A percentile compares a stretch with the other conserved stretches of the same genome.
Evolutionary conservation across 23 tunicate species (phyloP).

Genomic region (Clavelina lepadiformis): DNA sequence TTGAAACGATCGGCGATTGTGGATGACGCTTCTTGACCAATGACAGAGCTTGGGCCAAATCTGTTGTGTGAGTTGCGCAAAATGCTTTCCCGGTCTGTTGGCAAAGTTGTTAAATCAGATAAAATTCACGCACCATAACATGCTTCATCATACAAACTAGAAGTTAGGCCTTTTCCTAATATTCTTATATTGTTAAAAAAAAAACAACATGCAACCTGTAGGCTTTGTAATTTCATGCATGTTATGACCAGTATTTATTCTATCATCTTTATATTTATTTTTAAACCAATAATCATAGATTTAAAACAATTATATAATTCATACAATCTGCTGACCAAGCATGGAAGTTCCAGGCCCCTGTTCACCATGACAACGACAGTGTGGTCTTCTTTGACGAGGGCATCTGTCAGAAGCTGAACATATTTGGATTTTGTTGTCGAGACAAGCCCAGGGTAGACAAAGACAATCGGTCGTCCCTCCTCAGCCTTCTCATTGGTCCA

Average conservation of each 20-base stretch:
- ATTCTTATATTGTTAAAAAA: no score
- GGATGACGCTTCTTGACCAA: conserved; percentile 42
- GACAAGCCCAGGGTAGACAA: conserved; percentile 73
- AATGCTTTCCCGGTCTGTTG: conserved; percentile 93
- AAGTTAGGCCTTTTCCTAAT: no score
- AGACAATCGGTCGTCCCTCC: conserved; percentile 41
- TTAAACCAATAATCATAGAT: background rate
- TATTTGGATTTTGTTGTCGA: conserved; percentile 52
- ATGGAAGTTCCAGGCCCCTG: conserved; percentile 67
- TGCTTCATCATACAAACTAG: no score
- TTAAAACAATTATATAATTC: background rate
- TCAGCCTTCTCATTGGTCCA: conserved; percentile 45
- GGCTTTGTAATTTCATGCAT: no score
- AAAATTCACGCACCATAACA: no score
- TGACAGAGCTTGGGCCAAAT: conserved; percentile 44
- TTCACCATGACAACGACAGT: conserved; percentile 58
- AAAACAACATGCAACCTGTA: no score
- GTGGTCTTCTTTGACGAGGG: conserved; percentile 26
- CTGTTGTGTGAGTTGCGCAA: conserved; percentile 78
- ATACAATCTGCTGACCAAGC: conserved; percentile 23
- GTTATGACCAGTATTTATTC: no score
- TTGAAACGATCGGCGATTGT: conserved; percentile 31
- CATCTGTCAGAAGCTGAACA: conserved; percentile 24
- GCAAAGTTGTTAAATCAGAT: no score
- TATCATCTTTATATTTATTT: no score